phyloP scores from a whole-genome alignment of 2,797 vertebrate genomes.

The Pseudopleuronectes americanus region DNA sequence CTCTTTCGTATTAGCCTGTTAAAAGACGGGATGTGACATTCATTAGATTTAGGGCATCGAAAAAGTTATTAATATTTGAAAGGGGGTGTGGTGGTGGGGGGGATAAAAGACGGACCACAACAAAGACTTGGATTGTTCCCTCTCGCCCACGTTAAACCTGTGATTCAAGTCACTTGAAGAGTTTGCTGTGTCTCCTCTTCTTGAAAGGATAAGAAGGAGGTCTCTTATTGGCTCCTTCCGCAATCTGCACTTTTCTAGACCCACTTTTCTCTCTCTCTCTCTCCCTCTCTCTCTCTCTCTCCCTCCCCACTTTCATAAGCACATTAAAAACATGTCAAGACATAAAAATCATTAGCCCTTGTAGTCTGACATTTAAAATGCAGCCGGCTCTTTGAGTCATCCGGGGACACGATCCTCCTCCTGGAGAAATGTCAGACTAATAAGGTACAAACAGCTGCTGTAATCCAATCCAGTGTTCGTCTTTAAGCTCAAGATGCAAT shows the following conservation, averaged over 20 bases:
- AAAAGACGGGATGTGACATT: conserved; percentile 42
- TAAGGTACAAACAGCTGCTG: conserved; percentile 61
- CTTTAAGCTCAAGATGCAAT: conserved; percentile 58
- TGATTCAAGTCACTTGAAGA: conserved; percentile 59
- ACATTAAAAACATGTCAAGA: conserved; percentile 64
- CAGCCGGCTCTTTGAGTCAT: conserved; percentile 43
- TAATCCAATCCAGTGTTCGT: conserved; percentile 59
- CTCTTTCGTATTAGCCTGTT: conserved; percentile 7
- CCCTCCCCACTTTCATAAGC: conserved; percentile 15
- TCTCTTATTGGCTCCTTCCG: conserved; percentile 48
- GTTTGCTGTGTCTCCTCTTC: conserved; percentile 59
- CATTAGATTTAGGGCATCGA: conserved; percentile 45
- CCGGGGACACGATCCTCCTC: conserved; percentile 40
- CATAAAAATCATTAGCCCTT: conserved; percentile 63
- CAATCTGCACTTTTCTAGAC: conserved; percentile 38
- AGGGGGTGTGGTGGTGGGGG: neutral
- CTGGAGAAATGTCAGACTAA: conserved; percentile 71
- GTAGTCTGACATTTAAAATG: conserved; percentile 67
- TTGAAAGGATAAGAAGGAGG: conserved; percentile 55
- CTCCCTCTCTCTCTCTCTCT: neutral
- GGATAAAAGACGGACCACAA: conserved; percentile 39
- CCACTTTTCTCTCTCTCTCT: neutral
- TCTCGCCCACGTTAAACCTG: conserved; percentile 60
- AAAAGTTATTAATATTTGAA: conserved; percentile 61
- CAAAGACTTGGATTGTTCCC: conserved; percentile 63